Evolutionary conservation across 1,140 invertebrate genomes (phyloP).

Genomic region (Aphaenogaster rudis): DNA sequence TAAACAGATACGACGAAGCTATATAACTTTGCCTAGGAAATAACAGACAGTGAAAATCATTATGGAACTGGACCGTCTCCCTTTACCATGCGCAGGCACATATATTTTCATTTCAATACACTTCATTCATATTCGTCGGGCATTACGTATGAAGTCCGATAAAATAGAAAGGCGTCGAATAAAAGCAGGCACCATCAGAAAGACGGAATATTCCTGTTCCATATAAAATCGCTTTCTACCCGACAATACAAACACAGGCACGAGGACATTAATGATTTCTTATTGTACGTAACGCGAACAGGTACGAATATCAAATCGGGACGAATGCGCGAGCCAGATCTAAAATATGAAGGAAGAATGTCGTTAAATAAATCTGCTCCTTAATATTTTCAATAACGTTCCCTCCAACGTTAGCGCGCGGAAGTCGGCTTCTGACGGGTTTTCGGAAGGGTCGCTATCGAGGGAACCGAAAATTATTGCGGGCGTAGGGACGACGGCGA

Average conservation of each 20-base stretch:
- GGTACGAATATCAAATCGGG: conserved; percentile 15
- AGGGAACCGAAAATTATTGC: conserved; percentile 54
- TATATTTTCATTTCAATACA: conserved; percentile 60
- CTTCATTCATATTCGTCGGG: conserved; percentile 48
- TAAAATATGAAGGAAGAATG: conserved; percentile 42
- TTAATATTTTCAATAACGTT: conserved; percentile 64
- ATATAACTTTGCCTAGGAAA: conserved; percentile 28
- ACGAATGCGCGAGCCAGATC: not conserved
- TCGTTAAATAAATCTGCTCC: conserved; percentile 44
- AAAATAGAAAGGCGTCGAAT: conserved; percentile 48
- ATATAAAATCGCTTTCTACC: conserved; percentile 42
- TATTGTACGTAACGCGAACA: conserved; percentile 27
- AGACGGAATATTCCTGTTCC: conserved; percentile 41
- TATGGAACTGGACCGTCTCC: conserved; percentile 29
- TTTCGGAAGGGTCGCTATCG: conserved; percentile 48
- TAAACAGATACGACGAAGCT: conserved; percentile 8
- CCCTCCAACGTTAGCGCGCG: conserved; percentile 12
- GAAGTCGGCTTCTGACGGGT: conserved; percentile 28
- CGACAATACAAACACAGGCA: not conserved
- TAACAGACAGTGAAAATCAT: conserved; percentile 49
- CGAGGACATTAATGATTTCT: conserved; percentile 46
- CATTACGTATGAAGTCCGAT: conserved; percentile 54
- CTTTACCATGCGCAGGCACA: conserved; percentile 12
- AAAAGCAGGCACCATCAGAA: conserved; percentile 22
- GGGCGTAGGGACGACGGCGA: not conserved